Percentiles rank a stretch among this genome's conserved stretches.
phyloP scores from a whole-genome alignment of 2,888 invertebrate genomes.

The Meloe dianella region DNA sequence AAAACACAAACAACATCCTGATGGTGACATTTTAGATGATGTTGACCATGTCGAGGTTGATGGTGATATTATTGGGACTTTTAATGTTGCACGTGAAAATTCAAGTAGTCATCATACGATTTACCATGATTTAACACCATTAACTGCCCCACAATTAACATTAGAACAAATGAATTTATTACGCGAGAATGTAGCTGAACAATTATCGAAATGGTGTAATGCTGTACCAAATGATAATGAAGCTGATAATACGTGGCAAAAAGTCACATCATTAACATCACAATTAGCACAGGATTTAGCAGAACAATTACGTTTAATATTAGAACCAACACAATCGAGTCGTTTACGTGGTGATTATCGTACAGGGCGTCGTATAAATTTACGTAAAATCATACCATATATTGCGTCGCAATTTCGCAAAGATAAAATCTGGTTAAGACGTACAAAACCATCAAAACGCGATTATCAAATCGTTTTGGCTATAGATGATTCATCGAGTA shows the following conservation, averaged over 20 bases:
- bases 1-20: slow-evolving; percentile 53
- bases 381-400: slow-evolving; percentile 98
- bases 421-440: slow-evolving; percentile 97
- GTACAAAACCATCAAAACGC: slow-evolving; percentile 93
- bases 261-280: slow-evolving; percentile 66
- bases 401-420: slow-evolving; percentile 99
- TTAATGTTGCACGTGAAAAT: slow-evolving; percentile 68
- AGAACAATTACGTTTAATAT: slow-evolving; percentile 89
- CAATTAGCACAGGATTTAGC: slow-evolving; percentile 83
- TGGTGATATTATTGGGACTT: slow-evolving; percentile 75
- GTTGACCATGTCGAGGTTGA: slow-evolving; percentile 69
- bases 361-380: slow-evolving; percentile 96
- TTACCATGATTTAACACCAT: slow-evolving; percentile 46
- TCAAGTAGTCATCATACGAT: slow-evolving; percentile 82
- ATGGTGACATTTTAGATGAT: slow-evolving; percentile 54
- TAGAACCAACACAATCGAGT: slow-evolving; percentile 95
- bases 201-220: slow-evolving; percentile 61
- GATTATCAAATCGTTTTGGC: slow-evolving; percentile 97
- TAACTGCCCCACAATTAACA: slow-evolving; percentile 42
- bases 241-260: slow-evolving; percentile 67
- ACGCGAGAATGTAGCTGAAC: slow-evolving; percentile 61
- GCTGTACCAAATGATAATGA: slow-evolving; percentile 59
- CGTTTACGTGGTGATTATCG: slow-evolving; percentile 94
- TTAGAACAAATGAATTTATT: slow-evolving; percentile 59
- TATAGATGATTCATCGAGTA: slow-evolving; percentile 92